Evolutionary conservation across 2,888 invertebrate genomes (phyloP).

Genomic region (Tachina lurida): DNA sequence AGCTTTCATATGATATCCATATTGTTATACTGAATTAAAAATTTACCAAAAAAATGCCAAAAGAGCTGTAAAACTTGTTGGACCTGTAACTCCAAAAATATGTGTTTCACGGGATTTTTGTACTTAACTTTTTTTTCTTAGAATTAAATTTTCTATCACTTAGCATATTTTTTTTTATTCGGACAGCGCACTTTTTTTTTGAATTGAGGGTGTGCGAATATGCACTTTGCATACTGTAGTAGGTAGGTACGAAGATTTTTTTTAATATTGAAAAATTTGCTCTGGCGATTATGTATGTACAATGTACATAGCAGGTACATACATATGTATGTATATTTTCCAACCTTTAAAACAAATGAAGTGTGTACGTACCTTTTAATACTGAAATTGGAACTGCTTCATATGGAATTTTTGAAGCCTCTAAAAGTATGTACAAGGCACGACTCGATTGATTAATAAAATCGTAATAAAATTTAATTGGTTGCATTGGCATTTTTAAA

Average conservation of each 20-base stretch:
- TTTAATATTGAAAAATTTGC: neutral
- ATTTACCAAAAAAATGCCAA: too few relatives aligned
- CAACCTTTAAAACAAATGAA: neutral
- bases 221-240: too few relatives aligned
- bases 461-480: slow-evolving; percentile 88
- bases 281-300: neutral
- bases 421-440: slow-evolving; percentile 88
- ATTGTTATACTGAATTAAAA: too few relatives aligned
- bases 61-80: too few relatives aligned
- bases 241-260: neutral
- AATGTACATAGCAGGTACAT: slow-evolving; percentile 13
- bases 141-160: too few relatives aligned
- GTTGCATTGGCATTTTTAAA: slow-evolving; percentile 79
- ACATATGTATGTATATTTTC: neutral
- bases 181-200: too few relatives aligned
- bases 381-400: slow-evolving; percentile 86
- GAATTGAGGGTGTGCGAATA: too few relatives aligned
- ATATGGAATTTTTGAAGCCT: slow-evolving; percentile 87
- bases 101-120: too few relatives aligned
- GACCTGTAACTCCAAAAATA: too few relatives aligned
- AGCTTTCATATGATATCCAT: too few relatives aligned
- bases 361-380: slow-evolving; percentile 85
- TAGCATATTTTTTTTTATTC: too few relatives aligned
- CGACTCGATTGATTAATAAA: slow-evolving; percentile 90
- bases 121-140: too few relatives aligned